A percentile compares a stretch with the other conserved stretches of the same genome.
phyloP scores from a whole-genome alignment of 2,888 invertebrate species.

The Drosophila nigritarsus region DNA sequence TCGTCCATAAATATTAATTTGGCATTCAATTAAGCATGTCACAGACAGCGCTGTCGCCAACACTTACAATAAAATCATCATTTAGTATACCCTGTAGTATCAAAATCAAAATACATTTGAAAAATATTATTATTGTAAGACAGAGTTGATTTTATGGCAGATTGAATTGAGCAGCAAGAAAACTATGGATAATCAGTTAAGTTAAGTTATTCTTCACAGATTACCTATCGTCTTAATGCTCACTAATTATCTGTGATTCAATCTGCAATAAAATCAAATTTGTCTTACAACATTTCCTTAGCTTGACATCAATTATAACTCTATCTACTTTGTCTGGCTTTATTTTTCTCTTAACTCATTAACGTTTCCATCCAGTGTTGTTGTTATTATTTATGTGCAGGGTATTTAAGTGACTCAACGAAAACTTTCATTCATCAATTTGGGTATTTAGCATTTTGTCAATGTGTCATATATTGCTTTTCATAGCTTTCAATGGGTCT shows the following conservation, averaged over 20 bases:
- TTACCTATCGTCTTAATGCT: not conserved
- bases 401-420: constrained; percentile 35
- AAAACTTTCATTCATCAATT: constrained; percentile 67
- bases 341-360: not conserved
- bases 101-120: not conserved
- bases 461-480: constrained; percentile 52
- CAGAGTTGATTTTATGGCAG: not conserved
- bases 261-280: not conserved
- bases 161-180: not conserved
- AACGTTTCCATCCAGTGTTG: not conserved
- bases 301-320: not conserved
- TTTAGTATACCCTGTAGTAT: constrained; percentile 23
- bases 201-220: not conserved
- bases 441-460: constrained; percentile 72
- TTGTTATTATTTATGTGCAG: constrained; percentile 1
- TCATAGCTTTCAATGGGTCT: constrained; percentile 19
- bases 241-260: not conserved
- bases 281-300: not conserved
- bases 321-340: not conserved
- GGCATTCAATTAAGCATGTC: constrained; percentile 60
- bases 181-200: not conserved
- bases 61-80: not conserved
- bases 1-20: constrained; percentile 72
- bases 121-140: not conserved
- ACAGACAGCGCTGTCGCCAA: not conserved